phyloP scores from a whole-genome alignment of 2,888 invertebrate genomes.

The Lasius fuliginosus region DNA sequence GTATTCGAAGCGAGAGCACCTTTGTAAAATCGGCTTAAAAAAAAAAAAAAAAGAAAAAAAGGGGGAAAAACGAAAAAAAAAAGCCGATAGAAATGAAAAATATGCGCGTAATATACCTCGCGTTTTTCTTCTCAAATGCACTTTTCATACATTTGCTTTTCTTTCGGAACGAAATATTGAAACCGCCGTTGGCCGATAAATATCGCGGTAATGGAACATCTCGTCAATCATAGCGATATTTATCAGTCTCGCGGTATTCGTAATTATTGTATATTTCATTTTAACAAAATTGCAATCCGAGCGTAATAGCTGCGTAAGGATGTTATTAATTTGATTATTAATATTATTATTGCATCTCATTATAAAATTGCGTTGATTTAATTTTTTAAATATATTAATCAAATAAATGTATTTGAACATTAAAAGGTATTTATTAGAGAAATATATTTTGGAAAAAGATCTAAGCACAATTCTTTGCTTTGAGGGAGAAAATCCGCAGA shows the following conservation, averaged over 20 bases:
- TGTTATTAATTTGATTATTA: background rate
- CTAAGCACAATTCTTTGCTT: background rate
- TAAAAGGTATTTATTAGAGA: background rate
- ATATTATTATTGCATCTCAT: background rate
- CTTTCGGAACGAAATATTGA: background rate
- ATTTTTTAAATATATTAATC: background rate
- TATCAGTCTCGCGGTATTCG: background rate
- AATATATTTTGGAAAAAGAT: background rate
- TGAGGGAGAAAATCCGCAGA: background rate
- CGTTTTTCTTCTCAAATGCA: background rate
- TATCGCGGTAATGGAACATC: slow-evolving; percentile 7
- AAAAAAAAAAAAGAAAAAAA: background rate
- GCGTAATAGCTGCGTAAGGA: background rate
- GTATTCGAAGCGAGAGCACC: slow-evolving; percentile 22
- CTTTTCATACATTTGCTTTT: background rate
- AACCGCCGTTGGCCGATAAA: background rate
- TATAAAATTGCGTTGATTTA: background rate
- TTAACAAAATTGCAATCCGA: background rate
- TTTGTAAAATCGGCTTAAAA: slow-evolving; percentile 42
- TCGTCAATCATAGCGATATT: slow-evolving; percentile 4
- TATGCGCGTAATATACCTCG: slow-evolving; percentile 6
- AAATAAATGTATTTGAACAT: background rate
- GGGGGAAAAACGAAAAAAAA: background rate
- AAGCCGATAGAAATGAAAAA: slow-evolving; percentile 36
- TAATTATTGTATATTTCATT: background rate